phyloP scores from a whole-genome alignment of 2,797 vertebrate species.

The Nasua narica region DNA sequence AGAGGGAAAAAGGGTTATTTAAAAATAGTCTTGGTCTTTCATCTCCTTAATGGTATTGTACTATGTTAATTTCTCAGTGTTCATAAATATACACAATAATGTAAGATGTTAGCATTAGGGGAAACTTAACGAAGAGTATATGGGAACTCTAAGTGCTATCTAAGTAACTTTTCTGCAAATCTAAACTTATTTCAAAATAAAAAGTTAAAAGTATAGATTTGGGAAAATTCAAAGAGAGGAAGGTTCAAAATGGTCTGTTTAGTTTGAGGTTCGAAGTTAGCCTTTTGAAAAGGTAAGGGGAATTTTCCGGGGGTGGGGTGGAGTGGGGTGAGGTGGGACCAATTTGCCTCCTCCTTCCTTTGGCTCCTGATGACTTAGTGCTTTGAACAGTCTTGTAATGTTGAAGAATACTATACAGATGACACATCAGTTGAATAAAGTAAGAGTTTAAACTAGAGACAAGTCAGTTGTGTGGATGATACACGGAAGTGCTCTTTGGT shows the following conservation, averaged over 20 bases:
- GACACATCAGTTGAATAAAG: neutral
- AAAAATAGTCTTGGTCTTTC: neutral
- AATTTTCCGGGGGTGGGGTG: neutral
- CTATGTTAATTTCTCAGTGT: constrained; percentile 10
- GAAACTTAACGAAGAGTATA: neutral
- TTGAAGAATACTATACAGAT: neutral
- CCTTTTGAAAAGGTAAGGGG: neutral
- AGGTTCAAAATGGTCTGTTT: neutral
- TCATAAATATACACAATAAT: neutral
- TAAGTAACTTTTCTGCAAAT: constrained; percentile 14
- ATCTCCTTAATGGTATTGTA: neutral
- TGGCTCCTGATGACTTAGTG: neutral
- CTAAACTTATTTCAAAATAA: constrained; percentile 15
- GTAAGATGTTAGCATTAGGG: neutral
- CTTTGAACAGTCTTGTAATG: neutral
- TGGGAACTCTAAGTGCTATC: neutral
- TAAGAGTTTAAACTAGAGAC: neutral
- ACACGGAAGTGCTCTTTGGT: neutral
- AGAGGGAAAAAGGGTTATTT: neutral
- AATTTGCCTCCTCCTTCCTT: neutral
- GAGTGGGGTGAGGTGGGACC: neutral
- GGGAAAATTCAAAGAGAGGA: neutral
- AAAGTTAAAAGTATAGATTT: neutral
- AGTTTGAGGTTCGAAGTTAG: constrained; percentile 10
- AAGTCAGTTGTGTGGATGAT: neutral